Evolutionary conservation across 2,797 vertebrate species (phyloP), one percentile per base, ranked within the genome.

Genomic region (Sylvia borin): DNA sequence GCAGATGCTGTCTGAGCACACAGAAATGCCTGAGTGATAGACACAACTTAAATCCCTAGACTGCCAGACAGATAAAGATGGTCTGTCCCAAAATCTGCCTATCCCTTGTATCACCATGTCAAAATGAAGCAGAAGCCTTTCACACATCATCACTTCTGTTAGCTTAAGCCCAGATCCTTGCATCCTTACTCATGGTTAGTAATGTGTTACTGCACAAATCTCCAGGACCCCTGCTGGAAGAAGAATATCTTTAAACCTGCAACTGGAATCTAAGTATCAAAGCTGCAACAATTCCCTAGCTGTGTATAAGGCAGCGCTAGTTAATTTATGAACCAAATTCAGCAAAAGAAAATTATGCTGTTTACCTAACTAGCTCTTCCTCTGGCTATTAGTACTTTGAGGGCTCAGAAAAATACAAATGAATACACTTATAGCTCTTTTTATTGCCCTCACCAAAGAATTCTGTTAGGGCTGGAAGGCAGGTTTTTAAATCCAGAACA

Each of bases 131-230:
- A 92, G 32, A 96, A 96, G 95, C 90, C 92, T 97, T 97, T 97
- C 97, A 97, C 97, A 97, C 97, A 80, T 98, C 97, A 97, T 98
- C 98, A 97, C 97, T 93, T 97, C 96, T 96, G 95, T 47, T 87
- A 96, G 77, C 82, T 85, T 92, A 96, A 91, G 61, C 71, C 54
- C 91, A 83, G 81, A 68, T 92, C 87, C 75, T 92, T 85, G 40
- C 36, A 51, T 55, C 38, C 55, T 54, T 93, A 67, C 43, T 92
- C 57, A 7, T 67, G 40, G 24, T 72, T 81, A 64, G 51, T 73
- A 84, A 60, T 34, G 60, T 32, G 5, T 72, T 85, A n/a, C 64
- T 78, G 58, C 25, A 76, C 38, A 84, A 72, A 72, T 92, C 76
- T 84, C n/a, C 53, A 60, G 54, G 47, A 53, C 51, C 73, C 45